Base-by-base conservation (phyloP, 2,113 vertebrate species). In the Vanacampus margaritifer region DNA sequence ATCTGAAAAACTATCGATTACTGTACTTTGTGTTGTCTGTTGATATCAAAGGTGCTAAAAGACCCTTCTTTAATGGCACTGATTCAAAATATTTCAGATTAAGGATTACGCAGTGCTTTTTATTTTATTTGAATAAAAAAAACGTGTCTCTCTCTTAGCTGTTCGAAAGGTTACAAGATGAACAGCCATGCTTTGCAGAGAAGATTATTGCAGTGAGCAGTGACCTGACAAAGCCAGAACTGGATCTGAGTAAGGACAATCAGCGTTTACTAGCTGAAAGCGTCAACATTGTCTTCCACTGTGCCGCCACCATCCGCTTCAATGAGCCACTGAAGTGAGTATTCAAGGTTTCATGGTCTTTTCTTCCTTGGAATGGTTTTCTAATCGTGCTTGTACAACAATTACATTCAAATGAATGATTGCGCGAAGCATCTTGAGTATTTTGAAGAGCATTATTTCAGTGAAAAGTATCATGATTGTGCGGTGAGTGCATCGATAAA, bases 241-340 rank as follows among this genome's bases (percentile, higher is more conserved):
- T 99, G 87, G 91, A 93, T 72, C 92, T 99, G 78, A 94, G 91
- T 71, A 85, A 93, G 84, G 87, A 93, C 72, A 93, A 96, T 79
- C 93, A 94, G 89, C 91, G 92, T 37, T 67, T 84, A 54, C 92
- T 99, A 76, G 78, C 87, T 37, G 92, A 94, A 41, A 88, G 89
- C 74, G 77, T 94, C 39, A 92, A 98, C 87, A 80, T 99, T 1
- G 76, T 99, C 86, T 98, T 99, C 87, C 97, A 99, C 88, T 99
- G 95, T 68, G 97, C 97, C 51, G 97, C 97, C 84, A 98, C 97
- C 21, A 82, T 99, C 79, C 92, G 97, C 86, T 99, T 99, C 79
- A 98, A 96, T 71, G 97, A 98, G 90, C 92, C 93, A 0, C 92
- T 99, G 56, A 95, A 96, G 97, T 99, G 83, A 93, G 94, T 62